These are phyloP conservation scores for Neocrepidodera transversa DNA, from an alignment of 2,888 invertebrate species.

Conservation along the genomic window DNA sequence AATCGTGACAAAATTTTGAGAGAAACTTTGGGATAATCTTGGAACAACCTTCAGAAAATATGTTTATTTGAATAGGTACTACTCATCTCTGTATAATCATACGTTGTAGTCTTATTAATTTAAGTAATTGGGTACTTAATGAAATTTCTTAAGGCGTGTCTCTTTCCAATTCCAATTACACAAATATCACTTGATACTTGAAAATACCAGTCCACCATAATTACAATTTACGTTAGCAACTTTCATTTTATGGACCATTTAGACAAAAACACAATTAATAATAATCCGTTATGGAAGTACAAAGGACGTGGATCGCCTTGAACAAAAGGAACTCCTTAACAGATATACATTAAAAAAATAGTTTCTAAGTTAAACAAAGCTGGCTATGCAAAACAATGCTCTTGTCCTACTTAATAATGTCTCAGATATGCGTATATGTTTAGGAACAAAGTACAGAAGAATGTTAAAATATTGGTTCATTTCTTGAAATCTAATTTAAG, in stretches of 20 bases:
- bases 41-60: too few species aligned
- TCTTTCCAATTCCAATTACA: background rate
- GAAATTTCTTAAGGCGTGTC: background rate
- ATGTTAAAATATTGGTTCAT: constrained; percentile 4
- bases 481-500: constrained; percentile 15
- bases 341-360: constrained; percentile 19
- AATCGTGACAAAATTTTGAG: too few species aligned
- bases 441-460: constrained; percentile 8
- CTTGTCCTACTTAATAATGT: constrained; percentile 29
- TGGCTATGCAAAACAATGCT: constrained; percentile 28
- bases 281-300: constrained; percentile 27
- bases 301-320: constrained; percentile 37
- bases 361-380: constrained; percentile 26
- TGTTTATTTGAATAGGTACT: too few species aligned
- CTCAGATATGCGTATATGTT: constrained; percentile 14
- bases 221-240: constrained; percentile 11
- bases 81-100: too few species aligned
- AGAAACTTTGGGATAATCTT: too few species aligned
- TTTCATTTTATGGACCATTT: constrained; percentile 31
- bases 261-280: constrained; percentile 30
- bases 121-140: background rate
- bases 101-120: too few species aligned
- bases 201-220: constrained; percentile 6
- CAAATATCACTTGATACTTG: background rate
- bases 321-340: constrained; percentile 34